phyloP scores from a whole-genome alignment of 2,888 invertebrate species.

The Atherix ibis region DNA sequence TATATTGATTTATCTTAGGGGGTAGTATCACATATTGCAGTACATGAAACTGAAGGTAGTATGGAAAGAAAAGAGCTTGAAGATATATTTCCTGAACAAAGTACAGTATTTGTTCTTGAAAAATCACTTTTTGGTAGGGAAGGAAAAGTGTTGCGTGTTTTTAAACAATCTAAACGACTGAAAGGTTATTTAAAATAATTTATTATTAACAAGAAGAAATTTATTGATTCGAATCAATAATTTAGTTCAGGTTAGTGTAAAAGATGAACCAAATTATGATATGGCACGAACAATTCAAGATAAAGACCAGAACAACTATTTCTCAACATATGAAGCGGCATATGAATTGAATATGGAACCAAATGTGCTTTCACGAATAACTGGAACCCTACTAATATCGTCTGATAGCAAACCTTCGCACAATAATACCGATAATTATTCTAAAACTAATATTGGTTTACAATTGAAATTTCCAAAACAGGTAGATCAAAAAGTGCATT shows the following conservation, averaged over 20 bases:
- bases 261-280: conserved; percentile 22
- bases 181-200: too few relatives aligned
- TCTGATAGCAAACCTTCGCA: conserved; percentile 35
- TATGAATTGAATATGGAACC: conserved; percentile 42
- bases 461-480: conserved; percentile 82
- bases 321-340: conserved; percentile 19
- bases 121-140: conserved; percentile 20
- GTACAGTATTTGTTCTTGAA: conserved; percentile 58
- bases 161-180: too few relatives aligned
- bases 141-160: conserved; percentile 18
- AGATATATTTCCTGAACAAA: conserved; percentile 51
- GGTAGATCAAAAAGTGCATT: conserved; percentile 29
- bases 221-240: background rate
- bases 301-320: conserved; percentile 17
- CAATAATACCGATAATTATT: conserved; percentile 27
- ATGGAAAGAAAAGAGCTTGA: conserved; percentile 28
- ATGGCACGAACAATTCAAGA: conserved; percentile 18
- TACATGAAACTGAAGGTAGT: conserved; percentile 30
- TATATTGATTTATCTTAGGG: conserved; percentile 36
- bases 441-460: conserved; percentile 69
- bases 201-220: background rate
- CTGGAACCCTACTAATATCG: conserved; percentile 63
- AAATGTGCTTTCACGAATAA: conserved; percentile 66
- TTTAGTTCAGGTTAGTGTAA: conserved; percentile 23
- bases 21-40: conserved; percentile 38